phyloP scores from a whole-genome alignment of 1,140 invertebrate genomes.

The Penaeus chinensis region DNA sequence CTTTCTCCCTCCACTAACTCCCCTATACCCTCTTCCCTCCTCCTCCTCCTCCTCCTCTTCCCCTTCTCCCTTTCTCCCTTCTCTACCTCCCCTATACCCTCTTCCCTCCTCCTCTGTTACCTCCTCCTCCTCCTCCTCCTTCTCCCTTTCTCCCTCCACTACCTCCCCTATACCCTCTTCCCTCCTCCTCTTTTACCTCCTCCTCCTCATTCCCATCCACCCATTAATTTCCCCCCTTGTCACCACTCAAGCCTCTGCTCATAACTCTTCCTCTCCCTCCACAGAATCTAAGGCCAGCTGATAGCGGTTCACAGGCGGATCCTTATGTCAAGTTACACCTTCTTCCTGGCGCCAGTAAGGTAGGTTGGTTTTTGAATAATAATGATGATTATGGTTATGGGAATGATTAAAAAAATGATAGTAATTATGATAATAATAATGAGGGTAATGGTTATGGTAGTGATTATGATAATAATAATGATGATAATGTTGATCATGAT shows the following conservation, averaged over 20 bases:
- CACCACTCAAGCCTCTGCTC: background rate
- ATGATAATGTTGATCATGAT: background rate
- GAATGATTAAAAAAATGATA: too few relatives aligned
- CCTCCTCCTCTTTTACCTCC: background rate
- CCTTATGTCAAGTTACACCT: conserved; percentile 74
- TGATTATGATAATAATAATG: too few relatives aligned
- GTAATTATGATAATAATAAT: too few relatives aligned
- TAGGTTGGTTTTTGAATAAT: conserved; percentile 50
- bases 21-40: background rate
- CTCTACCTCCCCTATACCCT: background rate
- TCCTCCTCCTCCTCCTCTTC: background rate
- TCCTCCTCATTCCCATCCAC: background rate
- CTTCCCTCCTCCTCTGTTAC: background rate
- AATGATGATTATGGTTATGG: too few relatives aligned
- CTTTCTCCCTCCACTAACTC: background rate
- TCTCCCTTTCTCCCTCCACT: background rate
- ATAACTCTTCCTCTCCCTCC: background rate
- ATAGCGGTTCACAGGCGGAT: conserved; percentile 72
- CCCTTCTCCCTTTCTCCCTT: background rate
- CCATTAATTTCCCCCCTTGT: background rate
- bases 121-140: background rate
- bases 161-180: background rate
- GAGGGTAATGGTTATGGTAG: too few relatives aligned
- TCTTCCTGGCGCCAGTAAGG: conserved; percentile 72
- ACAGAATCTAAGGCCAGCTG: conserved; percentile 54